These are phyloP conservation scores for Yasuhikotakia modesta DNA, from an alignment of 2,797 vertebrate species.

Conservation along the genomic window DNA sequence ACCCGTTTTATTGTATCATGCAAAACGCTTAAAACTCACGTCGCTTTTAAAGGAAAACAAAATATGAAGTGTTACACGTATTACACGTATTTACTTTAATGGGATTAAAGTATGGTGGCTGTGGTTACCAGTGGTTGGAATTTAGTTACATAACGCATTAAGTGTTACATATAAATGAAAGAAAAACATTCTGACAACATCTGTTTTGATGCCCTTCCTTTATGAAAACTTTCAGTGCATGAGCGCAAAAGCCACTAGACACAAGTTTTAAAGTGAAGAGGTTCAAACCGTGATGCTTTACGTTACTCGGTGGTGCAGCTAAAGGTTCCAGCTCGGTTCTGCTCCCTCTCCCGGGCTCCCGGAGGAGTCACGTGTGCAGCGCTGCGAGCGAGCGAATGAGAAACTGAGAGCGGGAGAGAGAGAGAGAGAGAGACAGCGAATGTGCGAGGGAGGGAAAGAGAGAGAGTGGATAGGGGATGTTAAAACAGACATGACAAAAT, in stretches of 20 bases:
- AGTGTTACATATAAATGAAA: not conserved
- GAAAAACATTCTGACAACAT: not conserved
- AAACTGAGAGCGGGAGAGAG: slow-evolving; percentile 71
- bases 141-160: slow-evolving; percentile 25
- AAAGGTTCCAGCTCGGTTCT: slow-evolving; percentile 44
- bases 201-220: not conserved
- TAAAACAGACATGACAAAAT: slow-evolving; percentile 81
- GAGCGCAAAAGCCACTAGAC: not conserved
- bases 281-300: slow-evolving; percentile 11
- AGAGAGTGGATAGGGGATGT: slow-evolving; percentile 75
- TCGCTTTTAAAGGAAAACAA: not conserved
- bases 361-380: slow-evolving; percentile 90
- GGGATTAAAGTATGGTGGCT: slow-evolving; percentile 1
- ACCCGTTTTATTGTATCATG: not conserved
- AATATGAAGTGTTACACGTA: not conserved
- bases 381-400: slow-evolving; percentile 71
- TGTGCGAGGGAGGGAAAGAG: slow-evolving; percentile 65
- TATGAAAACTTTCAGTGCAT: not conserved
- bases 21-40: not conserved
- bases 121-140: slow-evolving; percentile 3
- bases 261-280: not conserved
- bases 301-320: slow-evolving; percentile 15
- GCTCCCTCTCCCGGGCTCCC: slow-evolving; percentile 44
- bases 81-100: slow-evolving; percentile 9
- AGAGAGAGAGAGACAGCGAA: slow-evolving; percentile 69